Evolutionary conservation across 2,113 vertebrate species (phyloP).

Genomic region (Enhydra lutris): DNA sequence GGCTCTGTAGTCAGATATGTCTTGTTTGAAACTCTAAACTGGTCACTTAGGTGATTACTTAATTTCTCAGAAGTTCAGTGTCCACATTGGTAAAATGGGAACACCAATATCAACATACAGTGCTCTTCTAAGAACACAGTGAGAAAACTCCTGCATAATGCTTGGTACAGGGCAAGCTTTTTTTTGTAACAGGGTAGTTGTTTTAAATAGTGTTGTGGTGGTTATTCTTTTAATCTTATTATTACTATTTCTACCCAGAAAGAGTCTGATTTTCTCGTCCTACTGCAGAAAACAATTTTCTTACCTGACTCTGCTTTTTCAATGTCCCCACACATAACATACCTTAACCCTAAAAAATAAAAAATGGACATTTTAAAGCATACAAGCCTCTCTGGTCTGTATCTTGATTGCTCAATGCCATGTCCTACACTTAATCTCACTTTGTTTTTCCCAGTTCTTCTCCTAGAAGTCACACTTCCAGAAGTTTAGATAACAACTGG

Average conservation of each 20-base stretch:
- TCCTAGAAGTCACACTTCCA: not conserved
- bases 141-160: not conserved
- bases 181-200: not conserved
- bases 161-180: not conserved
- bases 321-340: not conserved
- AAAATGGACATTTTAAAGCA: not conserved
- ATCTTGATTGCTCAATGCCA: not conserved
- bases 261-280: not conserved
- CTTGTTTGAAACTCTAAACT: not conserved
- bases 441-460: not conserved
- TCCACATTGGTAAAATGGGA: not conserved
- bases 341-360: not conserved
- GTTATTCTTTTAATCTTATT: not conserved
- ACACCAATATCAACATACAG: not conserved
- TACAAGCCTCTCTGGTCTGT: not conserved
- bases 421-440: not conserved
- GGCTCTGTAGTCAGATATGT: not conserved
- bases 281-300: not conserved
- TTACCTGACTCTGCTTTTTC: not conserved
- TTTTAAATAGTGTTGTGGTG: not conserved
- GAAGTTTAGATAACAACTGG: not conserved
- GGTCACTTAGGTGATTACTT: not conserved
- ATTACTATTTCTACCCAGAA: not conserved
- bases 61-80: not conserved
- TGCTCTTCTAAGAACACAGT: not conserved